Evolutionary conservation across 1,140 invertebrate genomes (phyloP).

Genomic region (Harlomillsia oculata): DNA sequence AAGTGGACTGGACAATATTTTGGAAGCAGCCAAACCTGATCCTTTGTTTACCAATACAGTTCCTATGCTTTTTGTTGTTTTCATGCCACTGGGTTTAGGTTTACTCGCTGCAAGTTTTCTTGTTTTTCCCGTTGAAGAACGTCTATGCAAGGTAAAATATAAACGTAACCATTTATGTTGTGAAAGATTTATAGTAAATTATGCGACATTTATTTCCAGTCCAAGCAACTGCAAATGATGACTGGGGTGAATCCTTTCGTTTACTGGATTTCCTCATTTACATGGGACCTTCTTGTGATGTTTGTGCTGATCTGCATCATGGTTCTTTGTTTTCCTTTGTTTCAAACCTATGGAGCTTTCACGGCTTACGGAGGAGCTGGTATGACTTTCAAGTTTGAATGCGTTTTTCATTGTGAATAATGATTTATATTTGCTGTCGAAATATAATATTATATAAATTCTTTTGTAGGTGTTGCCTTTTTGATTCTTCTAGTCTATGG

Average conservation of each 20-base stretch:
- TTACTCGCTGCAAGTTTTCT: constrained; percentile 64
- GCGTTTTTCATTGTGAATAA: neutral
- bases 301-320: constrained; percentile 22
- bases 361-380: constrained; percentile 29
- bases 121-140: constrained; percentile 57
- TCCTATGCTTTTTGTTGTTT: constrained; percentile 30
- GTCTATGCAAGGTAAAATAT: constrained; percentile 38
- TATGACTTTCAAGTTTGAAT: constrained; percentile 4
- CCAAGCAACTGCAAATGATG: constrained; percentile 62
- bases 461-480: constrained; percentile 23
- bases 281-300: constrained; percentile 31
- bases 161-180: neutral
- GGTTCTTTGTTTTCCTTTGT: constrained; percentile 29
- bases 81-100: constrained; percentile 40
- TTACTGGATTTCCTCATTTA: constrained; percentile 50
- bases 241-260: constrained; percentile 61
- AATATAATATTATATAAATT: neutral
- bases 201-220: constrained; percentile 36
- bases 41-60: constrained; percentile 18
- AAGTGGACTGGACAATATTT: neutral
- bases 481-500: constrained; percentile 30
- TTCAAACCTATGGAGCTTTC: constrained; percentile 27
- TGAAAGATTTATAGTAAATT: neutral
- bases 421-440: neutral
- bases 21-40: constrained; percentile 31